Evolutionary conservation across 2,113 vertebrate genomes (phyloP).

Genomic region (Manacus vitellinus): DNA sequence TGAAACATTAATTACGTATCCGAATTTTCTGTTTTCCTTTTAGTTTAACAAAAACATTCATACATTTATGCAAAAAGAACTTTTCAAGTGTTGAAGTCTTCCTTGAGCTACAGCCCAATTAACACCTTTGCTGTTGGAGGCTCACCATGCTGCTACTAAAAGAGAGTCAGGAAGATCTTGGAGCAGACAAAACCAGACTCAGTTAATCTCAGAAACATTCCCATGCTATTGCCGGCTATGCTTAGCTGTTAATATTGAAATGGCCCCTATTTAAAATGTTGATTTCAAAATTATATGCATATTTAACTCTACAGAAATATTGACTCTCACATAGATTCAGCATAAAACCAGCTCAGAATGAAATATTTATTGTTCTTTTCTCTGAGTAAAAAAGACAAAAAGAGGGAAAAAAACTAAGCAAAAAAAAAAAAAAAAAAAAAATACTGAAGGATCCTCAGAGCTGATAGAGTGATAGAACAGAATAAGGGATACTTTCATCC

Average conservation of each 20-base stretch:
- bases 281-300: background rate
- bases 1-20: background rate
- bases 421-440: accelerated
- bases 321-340: background rate
- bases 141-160: background rate
- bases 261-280: background rate
- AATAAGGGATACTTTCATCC: background rate
- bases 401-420: accelerated
- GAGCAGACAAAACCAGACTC: background rate
- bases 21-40: background rate
- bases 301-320: background rate
- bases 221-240: background rate
- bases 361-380: background rate
- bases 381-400: background rate
- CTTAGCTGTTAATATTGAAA: background rate
- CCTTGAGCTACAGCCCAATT: background rate
- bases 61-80: background rate
- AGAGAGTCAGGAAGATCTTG: background rate
- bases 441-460: background rate
- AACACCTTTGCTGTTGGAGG: background rate
- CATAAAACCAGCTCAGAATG: background rate
- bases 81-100: background rate
- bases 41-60: background rate
- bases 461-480: background rate
- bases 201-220: background rate